phyloP scores from a whole-genome alignment of 2,113 vertebrate species.

The Pandion haliaetus region DNA sequence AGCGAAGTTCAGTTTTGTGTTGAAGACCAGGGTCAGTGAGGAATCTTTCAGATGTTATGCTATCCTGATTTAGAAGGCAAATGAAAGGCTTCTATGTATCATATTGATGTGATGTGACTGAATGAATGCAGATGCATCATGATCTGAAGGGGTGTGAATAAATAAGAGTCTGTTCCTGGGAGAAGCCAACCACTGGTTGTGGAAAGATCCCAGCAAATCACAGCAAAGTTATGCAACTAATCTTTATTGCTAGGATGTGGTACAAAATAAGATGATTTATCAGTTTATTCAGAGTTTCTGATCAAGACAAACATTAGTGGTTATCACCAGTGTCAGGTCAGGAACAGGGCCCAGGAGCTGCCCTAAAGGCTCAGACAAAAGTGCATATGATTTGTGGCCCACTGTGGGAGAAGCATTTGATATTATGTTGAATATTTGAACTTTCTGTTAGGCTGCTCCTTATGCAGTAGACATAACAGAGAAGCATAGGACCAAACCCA shows the following conservation, averaged over 20 bases:
- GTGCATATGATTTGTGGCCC: not conserved
- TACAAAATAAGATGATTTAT: not conserved
- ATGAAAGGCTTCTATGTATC: conserved; percentile 15
- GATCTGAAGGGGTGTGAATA: not conserved
- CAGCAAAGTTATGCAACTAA: not conserved
- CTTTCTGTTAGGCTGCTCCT: not conserved
- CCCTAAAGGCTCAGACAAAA: not conserved
- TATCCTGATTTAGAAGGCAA: not conserved
- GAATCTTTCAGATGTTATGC: conserved; percentile 17
- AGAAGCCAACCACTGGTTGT: not conserved
- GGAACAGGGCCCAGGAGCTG: not conserved
- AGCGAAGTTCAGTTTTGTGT: not conserved
- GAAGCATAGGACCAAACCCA: not conserved
- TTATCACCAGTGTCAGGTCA: not conserved
- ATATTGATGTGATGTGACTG: not conserved
- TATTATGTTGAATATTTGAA: not conserved
- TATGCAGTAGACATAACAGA: not conserved
- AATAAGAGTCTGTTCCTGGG: not conserved
- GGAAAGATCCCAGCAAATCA: not conserved
- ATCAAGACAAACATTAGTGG: accelerated
- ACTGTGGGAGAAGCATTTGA: not conserved
- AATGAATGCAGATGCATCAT: not conserved
- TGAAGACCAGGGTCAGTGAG: not conserved
- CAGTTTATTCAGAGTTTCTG: not conserved
- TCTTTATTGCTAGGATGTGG: not conserved